Percentiles rank a stretch among this genome's conserved stretches.
Conservation (phyloP, 2,888 invertebrate genomes). For the Toxonevra muliebris region DNA sequence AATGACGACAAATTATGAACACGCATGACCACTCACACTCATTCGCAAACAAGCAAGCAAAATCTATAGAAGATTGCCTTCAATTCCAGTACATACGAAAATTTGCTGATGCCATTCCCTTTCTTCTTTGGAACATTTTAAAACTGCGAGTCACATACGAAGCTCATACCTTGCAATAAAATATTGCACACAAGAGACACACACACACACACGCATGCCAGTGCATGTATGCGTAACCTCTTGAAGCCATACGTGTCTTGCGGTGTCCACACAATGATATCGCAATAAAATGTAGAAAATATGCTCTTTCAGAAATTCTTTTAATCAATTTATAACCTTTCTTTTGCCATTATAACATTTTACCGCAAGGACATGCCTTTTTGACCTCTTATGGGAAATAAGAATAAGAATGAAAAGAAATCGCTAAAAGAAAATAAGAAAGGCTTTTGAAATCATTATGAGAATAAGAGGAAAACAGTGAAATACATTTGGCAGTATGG, state of each 20-base stretch:
- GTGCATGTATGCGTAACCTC: background rate
- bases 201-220: background rate
- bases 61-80: too few species aligned
- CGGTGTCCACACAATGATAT: constrained; percentile 26
- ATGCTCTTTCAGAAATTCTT: constrained; percentile 35
- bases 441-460: too few species aligned
- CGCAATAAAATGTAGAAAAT: constrained; percentile 37
- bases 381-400: too few species aligned
- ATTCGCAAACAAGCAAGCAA: too few species aligned
- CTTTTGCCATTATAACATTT: constrained; percentile 19
- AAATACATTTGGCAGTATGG: too few species aligned
- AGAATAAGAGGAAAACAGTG: background rate
- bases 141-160: constrained; percentile 32
- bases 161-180: constrained; percentile 7
- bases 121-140: constrained; percentile 25
- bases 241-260: background rate
- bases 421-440: too few species aligned
- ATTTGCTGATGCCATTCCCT: background rate
- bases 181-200: constrained; percentile 27
- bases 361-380: background rate
- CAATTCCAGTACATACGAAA: too few species aligned
- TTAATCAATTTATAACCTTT: constrained; percentile 35
- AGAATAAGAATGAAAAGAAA: too few species aligned
- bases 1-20: constrained; percentile 37
- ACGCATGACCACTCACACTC: constrained; percentile 23